phyloP scores from a whole-genome alignment of 2,888 invertebrate species.

The Pollenia labialis region DNA sequence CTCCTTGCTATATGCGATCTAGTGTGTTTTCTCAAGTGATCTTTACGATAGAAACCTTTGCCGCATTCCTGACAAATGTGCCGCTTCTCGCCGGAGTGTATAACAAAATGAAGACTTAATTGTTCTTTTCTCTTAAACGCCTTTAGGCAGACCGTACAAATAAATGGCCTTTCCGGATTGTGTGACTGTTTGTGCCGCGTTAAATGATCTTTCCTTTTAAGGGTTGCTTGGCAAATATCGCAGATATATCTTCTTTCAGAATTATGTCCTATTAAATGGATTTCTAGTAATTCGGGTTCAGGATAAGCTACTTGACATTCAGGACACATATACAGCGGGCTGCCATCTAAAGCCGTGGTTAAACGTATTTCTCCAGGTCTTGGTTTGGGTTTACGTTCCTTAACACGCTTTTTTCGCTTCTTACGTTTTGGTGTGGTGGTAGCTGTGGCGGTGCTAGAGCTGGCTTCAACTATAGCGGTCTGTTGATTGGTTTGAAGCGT shows the following conservation, averaged over 20 bases:
- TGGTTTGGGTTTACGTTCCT: constrained; percentile 90
- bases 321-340: constrained; percentile 93
- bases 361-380: constrained; percentile 93
- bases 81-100: constrained; percentile 93
- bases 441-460: constrained; percentile 77
- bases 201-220: constrained; percentile 94
- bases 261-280: constrained; percentile 93
- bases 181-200: constrained; percentile 95
- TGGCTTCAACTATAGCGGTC: constrained; percentile 50
- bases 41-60: constrained; percentile 94
- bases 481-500: constrained; percentile 84
- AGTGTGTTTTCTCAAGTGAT: constrained; percentile 93
- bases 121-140: constrained; percentile 96
- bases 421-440: constrained; percentile 88
- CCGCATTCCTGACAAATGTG: constrained; percentile 94
- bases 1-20: constrained; percentile 92
- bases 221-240: constrained; percentile 94
- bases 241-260: constrained; percentile 93
- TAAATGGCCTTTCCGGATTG: constrained; percentile 94
- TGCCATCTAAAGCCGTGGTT: constrained; percentile 92
- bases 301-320: constrained; percentile 96
- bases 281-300: constrained; percentile 92
- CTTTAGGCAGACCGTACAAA: constrained; percentile 93
- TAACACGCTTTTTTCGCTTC: constrained; percentile 90
- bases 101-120: constrained; percentile 93